Evolutionary conservation across 2,113 vertebrate genomes (phyloP).

Genomic region (Istiophorus platypterus): DNA sequence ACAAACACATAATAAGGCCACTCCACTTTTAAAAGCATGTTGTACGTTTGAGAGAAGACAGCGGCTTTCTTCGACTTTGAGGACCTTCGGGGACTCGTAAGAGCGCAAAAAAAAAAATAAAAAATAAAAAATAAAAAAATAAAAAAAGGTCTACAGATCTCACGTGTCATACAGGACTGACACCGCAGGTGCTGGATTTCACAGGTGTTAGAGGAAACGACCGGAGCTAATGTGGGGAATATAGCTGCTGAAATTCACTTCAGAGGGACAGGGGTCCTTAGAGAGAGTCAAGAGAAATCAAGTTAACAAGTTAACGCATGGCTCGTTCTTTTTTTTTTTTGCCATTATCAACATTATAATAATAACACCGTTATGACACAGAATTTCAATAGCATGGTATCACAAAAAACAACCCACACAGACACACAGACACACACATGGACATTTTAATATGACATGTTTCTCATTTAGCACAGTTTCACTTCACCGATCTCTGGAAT

Average conservation of each 20-base stretch:
- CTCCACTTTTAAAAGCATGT: conserved; percentile 48
- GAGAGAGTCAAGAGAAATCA: no score
- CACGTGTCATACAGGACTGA: neutral
- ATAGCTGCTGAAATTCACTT: neutral
- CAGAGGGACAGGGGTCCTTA: neutral
- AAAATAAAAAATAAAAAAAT: no score
- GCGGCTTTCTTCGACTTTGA: conserved; percentile 24
- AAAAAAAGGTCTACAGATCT: conserved; percentile 2
- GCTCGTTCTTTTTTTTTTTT: conserved; percentile 16
- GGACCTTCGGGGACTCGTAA: neutral
- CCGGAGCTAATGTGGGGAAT: neutral
- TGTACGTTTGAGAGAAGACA: conserved; percentile 66
- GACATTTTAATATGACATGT: neutral
- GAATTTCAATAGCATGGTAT: neutral
- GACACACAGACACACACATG: no score
- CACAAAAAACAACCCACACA: no score
- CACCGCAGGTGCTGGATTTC: neutral
- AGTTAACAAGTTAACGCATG: neutral
- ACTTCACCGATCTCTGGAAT: conserved; percentile 3
- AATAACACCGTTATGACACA: conserved; percentile 1
- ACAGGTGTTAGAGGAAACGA: neutral
- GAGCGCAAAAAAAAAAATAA: no score
- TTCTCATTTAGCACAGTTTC: conserved; percentile 9
- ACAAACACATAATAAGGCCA: conserved; percentile 70
- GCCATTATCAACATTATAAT: neutral